These are phyloP conservation scores for Heloderma charlesbogerti DNA, from an alignment of 2,113 vertebrate genomes.

Conservation along the genomic window DNA sequence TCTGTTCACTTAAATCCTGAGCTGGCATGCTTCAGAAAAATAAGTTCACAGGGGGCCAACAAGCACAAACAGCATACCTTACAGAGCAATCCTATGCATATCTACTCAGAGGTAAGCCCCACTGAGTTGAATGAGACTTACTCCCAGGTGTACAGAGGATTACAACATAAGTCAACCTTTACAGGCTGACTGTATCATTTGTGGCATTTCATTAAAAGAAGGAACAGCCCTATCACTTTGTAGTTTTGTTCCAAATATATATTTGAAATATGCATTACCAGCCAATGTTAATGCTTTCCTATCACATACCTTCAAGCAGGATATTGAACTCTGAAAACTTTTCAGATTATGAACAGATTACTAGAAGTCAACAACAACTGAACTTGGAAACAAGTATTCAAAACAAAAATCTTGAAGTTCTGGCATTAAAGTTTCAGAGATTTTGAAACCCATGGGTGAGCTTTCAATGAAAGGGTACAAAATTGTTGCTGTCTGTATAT, in stretches of 20 bases:
- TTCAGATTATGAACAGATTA: not conserved
- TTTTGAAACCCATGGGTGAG: not conserved
- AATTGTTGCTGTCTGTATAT: not conserved
- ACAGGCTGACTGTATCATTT: slow-evolving; percentile 21
- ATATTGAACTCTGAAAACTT: slow-evolving; percentile 27
- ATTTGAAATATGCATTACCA: not conserved
- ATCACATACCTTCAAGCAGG: slow-evolving; percentile 62
- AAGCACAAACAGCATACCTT: slow-evolving; percentile 42
- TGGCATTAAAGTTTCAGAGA: not conserved
- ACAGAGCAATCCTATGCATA: not conserved
- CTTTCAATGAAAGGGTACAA: not conserved
- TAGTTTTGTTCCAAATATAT: not conserved
- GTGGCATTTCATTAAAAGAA: slow-evolving; percentile 30
- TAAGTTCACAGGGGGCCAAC: slow-evolving; percentile 13
- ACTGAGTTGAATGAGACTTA: not conserved
- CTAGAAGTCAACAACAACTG: not conserved
- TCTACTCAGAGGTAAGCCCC: not conserved
- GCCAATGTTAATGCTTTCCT: not conserved
- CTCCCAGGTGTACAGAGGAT: not conserved
- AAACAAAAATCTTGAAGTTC: not conserved
- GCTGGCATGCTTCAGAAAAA: slow-evolving; percentile 31
- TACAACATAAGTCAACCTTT: not conserved
- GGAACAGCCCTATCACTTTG: slow-evolving; percentile 2
- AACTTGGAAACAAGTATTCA: not conserved
- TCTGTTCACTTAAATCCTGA: slow-evolving; percentile 67